phyloP scores from a whole-genome alignment of 2,797 vertebrate species.

The Dallia pectoralis region DNA sequence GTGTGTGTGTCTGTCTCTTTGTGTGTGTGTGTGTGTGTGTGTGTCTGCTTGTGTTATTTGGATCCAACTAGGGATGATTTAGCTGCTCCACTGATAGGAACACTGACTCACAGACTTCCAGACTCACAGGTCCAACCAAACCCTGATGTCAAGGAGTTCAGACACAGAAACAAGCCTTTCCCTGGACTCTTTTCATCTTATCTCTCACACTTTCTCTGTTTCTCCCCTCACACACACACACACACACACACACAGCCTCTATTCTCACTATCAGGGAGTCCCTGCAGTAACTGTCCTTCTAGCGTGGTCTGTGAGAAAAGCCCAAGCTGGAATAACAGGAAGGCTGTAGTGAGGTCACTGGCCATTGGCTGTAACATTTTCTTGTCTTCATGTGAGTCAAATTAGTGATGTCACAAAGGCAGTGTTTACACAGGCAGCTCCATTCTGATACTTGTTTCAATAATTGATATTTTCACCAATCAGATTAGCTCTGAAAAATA shows the following conservation, averaged over 20 bases:
- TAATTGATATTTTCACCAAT: too few species aligned
- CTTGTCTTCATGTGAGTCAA: slow-evolving; percentile 25
- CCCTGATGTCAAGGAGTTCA: slow-evolving; percentile 7
- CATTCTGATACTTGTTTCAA: too few species aligned
- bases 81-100: slow-evolving; percentile 3
- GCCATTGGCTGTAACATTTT: slow-evolving; percentile 12
- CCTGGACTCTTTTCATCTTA: neutral
- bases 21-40: slow-evolving; percentile 12
- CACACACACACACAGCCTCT: neutral
- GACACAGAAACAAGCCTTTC: neutral
- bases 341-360: slow-evolving; percentile 25
- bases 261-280: neutral
- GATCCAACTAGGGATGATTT: slow-evolving; percentile 10
- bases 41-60: neutral
- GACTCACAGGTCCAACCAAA: slow-evolving; percentile 4
- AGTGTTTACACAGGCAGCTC: too few species aligned
- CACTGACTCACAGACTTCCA: neutral
- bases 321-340: slow-evolving; percentile 25
- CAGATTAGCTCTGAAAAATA: too few species aligned
- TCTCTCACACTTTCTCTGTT: neutral
- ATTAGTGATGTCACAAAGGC: slow-evolving; percentile 12
- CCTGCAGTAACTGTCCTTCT: neutral
- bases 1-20: slow-evolving; percentile 14
- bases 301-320: slow-evolving; percentile 1
- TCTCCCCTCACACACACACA: neutral